A percentile compares a stretch with the other conserved stretches of the same genome.
Evolutionary conservation across 2,797 vertebrate genomes (phyloP).

Genomic region (Novumbra hubbsi): DNA sequence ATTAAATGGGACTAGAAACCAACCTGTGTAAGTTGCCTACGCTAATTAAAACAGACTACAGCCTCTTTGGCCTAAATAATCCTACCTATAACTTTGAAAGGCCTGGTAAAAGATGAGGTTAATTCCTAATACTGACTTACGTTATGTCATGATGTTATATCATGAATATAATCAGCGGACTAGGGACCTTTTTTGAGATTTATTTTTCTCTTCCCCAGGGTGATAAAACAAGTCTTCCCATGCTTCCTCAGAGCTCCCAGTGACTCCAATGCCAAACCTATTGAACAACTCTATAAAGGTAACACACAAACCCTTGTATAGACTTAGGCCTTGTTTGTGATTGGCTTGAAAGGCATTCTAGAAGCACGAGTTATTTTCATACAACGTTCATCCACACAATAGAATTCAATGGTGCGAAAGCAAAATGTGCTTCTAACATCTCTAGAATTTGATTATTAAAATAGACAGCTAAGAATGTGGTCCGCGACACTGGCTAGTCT

Average conservation of each 20-base stretch:
- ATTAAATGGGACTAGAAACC: slow-evolving; percentile 70
- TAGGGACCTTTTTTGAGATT: background rate
- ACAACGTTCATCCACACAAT: too few relatives aligned
- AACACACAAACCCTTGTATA: slow-evolving; percentile 28
- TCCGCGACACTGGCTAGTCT: too few relatives aligned
- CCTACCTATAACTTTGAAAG: background rate
- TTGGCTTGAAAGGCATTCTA: too few relatives aligned
- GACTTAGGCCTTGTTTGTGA: background rate
- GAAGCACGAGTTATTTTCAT: too few relatives aligned
- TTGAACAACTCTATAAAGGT: slow-evolving; percentile 82
- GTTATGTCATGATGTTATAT: too few relatives aligned
- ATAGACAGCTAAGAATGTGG: too few relatives aligned
- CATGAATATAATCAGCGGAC: too few relatives aligned
- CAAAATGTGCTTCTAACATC: too few relatives aligned
- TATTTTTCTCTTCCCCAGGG: slow-evolving; percentile 64
- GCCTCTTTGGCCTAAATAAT: background rate
- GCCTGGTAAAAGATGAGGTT: background rate
- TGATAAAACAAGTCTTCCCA: slow-evolving; percentile 81
- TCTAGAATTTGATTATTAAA: too few relatives aligned
- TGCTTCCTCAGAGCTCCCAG: slow-evolving; percentile 90
- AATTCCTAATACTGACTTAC: background rate
- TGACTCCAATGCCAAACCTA: slow-evolving; percentile 86
- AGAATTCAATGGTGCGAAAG: too few relatives aligned
- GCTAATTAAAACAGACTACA: background rate
- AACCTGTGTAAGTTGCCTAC: slow-evolving; percentile 83